These are phyloP conservation scores for Mus minutoides DNA, from an alignment of 2,797 vertebrate genomes.

Conservation along the genomic window DNA sequence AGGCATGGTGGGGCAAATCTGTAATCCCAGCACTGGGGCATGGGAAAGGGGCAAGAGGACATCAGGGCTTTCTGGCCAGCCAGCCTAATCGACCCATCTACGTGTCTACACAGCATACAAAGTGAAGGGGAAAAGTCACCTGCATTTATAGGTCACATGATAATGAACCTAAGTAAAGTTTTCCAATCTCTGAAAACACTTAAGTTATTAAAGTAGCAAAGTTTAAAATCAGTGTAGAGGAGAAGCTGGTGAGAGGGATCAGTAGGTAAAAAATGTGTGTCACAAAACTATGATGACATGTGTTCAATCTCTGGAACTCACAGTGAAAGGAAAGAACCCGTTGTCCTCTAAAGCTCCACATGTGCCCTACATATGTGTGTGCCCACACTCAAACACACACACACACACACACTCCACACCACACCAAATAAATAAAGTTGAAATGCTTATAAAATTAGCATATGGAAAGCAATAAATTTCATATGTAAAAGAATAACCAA, in stretches of 20 bases:
- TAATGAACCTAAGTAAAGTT: not conserved
- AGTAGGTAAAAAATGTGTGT: not conserved
- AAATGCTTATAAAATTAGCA: constrained; percentile 8
- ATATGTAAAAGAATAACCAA: constrained; percentile 40
- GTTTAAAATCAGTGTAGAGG: constrained; percentile 26
- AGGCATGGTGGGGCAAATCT: no score
- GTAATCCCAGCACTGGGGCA: not conserved
- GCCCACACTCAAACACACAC: not conserved
- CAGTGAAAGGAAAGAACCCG: not conserved
- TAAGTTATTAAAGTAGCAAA: not conserved
- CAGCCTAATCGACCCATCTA: not conserved
- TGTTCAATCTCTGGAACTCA: not conserved
- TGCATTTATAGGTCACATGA: not conserved
- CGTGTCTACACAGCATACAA: not conserved
- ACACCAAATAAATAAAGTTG: not conserved
- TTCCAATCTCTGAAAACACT: not conserved
- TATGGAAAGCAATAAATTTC: not conserved
- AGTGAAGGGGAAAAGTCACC: not conserved
- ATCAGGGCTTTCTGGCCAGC: not conserved
- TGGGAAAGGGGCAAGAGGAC: not conserved
- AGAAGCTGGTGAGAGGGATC: not conserved
- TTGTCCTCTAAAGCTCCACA: not conserved
- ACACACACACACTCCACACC: not conserved
- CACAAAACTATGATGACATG: not conserved
- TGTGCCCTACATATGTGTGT: not conserved